Percentiles rank a stretch among this genome's conserved stretches.
Evolutionary conservation across 2,888 invertebrate genomes (phyloP).

Genomic region (Empis stercorea): DNA sequence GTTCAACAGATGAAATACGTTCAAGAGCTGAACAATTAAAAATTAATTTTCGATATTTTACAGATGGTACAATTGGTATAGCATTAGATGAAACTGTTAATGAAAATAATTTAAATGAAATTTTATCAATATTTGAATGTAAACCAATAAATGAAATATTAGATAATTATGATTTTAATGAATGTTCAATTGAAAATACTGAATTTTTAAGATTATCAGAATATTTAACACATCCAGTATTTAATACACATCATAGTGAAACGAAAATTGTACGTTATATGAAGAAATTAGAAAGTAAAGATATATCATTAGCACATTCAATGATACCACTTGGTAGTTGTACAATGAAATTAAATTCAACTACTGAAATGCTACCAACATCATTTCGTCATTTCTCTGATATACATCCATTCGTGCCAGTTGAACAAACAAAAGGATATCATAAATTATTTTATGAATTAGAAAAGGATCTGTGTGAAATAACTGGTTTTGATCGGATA

Average conservation of each 20-base stretch:
- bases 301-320: slow-evolving; percentile 92
- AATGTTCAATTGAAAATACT: slow-evolving; percentile 47
- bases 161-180: slow-evolving; percentile 35
- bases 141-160: slow-evolving; percentile 45
- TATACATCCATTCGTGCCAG: slow-evolving; percentile 93
- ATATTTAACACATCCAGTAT: slow-evolving; percentile 81
- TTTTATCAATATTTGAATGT: slow-evolving; percentile 73
- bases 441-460: slow-evolving; percentile 78
- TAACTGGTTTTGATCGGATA: slow-evolving; percentile 94
- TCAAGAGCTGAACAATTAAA: slow-evolving; percentile 55
- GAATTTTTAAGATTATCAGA: slow-evolving; percentile 64
- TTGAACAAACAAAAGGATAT: slow-evolving; percentile 85
- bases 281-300: slow-evolving; percentile 97
- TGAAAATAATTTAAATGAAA: slow-evolving; percentile 73
- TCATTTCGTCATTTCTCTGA: slow-evolving; percentile 89
- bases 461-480: slow-evolving; percentile 85
- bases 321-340: slow-evolving; percentile 99
- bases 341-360: slow-evolving; percentile 98
- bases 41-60: slow-evolving; percentile 75
- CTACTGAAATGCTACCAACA: slow-evolving; percentile 97
- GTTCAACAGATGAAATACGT: slow-evolving; percentile 49
- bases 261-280: slow-evolving; percentile 91
- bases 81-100: slow-evolving; percentile 91
- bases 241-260: slow-evolving; percentile 89
- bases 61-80: slow-evolving; percentile 70